Evolutionary conservation across 2,888 invertebrate species (phyloP).

Genomic region (Coelogynopora nodosa): DNA sequence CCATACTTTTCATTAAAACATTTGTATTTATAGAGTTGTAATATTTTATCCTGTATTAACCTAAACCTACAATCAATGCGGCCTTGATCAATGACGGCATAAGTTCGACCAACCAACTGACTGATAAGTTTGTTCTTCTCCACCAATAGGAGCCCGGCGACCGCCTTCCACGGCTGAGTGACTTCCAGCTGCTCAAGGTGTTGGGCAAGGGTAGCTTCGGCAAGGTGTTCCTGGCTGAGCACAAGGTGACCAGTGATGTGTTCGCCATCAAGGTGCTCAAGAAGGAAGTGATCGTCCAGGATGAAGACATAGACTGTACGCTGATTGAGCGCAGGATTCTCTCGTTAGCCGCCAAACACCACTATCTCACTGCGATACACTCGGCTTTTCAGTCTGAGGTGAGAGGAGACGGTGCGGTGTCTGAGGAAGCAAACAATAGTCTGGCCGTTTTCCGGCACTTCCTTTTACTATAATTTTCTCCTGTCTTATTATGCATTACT

Average conservation of each 20-base stretch:
- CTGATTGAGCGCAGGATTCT: conserved; percentile 96
- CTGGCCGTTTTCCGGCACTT: too few relatives aligned
- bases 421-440: too few relatives aligned
- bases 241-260: conserved; percentile 81
- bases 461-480: too few relatives aligned
- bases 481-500: too few relatives aligned
- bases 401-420: too few relatives aligned
- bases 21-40: too few relatives aligned
- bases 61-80: too few relatives aligned
- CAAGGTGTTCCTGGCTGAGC: conserved; percentile 92
- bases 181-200: conserved; percentile 96
- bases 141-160: neutral
- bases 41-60: too few relatives aligned
- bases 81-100: too few relatives aligned
- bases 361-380: conserved; percentile 92
- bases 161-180: conserved; percentile 58
- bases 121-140: too few relatives aligned
- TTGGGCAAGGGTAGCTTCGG: conserved; percentile 98
- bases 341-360: conserved; percentile 92
- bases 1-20: too few relatives aligned
- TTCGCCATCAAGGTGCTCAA: conserved; percentile 76
- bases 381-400: conserved; percentile 92
- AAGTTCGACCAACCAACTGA: too few relatives aligned
- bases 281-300: conserved; percentile 95
- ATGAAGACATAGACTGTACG: conserved; percentile 98